Conservation (phyloP, 2,888 invertebrate species). For the Trichogramma evanescens region DNA sequence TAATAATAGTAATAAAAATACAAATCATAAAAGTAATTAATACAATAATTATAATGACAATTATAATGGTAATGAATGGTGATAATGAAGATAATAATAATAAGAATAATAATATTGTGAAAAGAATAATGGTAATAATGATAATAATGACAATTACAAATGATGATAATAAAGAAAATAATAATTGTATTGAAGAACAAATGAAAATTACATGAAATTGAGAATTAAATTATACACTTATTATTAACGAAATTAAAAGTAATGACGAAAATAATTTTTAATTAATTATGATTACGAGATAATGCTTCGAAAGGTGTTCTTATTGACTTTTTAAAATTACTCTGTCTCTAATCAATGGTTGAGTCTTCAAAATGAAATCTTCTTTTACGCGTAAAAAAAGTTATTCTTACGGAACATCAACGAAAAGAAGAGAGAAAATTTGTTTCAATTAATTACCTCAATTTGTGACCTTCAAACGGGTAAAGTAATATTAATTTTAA, state of each 20-base stretch:
- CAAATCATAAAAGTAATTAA: constrained; percentile 27
- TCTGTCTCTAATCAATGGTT: neutral
- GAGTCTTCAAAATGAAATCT: neutral
- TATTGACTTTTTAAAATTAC: neutral
- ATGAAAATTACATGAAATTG: neutral
- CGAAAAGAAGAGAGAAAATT: constrained; percentile 19
- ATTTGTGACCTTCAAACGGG: neutral
- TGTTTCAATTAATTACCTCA: neutral
- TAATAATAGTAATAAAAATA: constrained; percentile 30
- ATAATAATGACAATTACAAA: neutral
- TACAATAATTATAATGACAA: constrained; percentile 25
- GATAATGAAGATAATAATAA: constrained; percentile 24
- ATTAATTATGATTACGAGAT: too few species aligned
- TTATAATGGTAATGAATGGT: constrained; percentile 26
- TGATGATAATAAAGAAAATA: constrained; percentile 17
- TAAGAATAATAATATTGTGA: constrained; percentile 6
- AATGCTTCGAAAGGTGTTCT: neutral
- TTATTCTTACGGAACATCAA: constrained; percentile 7
- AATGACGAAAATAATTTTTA: neutral
- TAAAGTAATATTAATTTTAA: constrained; percentile 1
- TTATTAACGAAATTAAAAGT: too few species aligned
- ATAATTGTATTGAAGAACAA: constrained; percentile 17
- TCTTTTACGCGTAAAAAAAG: too few species aligned
- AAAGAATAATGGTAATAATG: constrained; percentile 14
- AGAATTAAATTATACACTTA: too few species aligned